Evolutionary conservation across 2,888 invertebrate species (phyloP), one percentile per base, ranked within the genome.

Genomic region (Nomada fabriciana): DNA sequence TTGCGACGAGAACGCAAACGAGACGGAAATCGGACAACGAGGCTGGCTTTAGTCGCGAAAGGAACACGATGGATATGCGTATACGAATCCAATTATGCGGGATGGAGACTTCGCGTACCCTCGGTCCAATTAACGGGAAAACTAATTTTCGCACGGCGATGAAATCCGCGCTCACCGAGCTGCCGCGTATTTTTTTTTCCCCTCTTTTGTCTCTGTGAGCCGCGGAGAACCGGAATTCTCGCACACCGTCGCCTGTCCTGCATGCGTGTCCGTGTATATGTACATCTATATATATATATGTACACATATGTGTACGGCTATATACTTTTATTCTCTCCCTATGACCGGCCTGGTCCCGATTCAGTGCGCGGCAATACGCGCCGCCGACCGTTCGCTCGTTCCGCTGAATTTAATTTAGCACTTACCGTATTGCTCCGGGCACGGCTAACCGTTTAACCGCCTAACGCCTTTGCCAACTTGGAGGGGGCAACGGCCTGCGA

Each of bases 81-180:
- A 86, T 83, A 83, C 88, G 87, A 88, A 86, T 88, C 87, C 87
- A 88, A 88, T 88, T 88, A 88, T 83, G 79, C 80, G 87, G 82
- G 69, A 86, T 84, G 76, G 84, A 86, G 78, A 82, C 82, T 73
- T 81, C 70, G 74, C 81, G 78, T 76, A 78, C 84, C 76, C 82
- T 86, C 86, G 86, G 86, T 90, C 89, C 92, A 93, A 92, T 93
- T 93, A 93, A 91, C 91, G 82, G 81, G 90, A 92, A 93, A 93
- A 91, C 92, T 92, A 92, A 93, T 93, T 92, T 92, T 90, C 88
- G 86, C 87, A 76, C 83, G 74, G 75, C 84, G 74, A 73, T 82
- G 74, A 87, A 84, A 85, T 88, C 81, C 85, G 69, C 71, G 50
- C 67, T 67, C 63, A 70, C 84, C 82, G 74, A 65, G 79, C 76